Conservation (phyloP, 2,888 invertebrate genomes). For the Cylloceria caligata region DNA sequence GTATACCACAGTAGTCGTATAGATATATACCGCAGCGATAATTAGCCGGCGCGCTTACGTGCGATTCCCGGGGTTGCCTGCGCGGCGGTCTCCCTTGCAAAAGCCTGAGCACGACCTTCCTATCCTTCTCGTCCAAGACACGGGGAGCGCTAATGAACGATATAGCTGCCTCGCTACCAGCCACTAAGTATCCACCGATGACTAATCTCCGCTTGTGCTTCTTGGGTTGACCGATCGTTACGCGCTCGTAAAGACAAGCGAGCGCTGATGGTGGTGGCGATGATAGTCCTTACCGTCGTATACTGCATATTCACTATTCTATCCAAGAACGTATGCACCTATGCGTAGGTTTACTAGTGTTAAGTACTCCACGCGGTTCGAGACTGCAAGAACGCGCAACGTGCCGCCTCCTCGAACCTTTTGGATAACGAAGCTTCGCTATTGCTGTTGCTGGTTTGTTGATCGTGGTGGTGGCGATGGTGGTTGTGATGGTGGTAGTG, state of each 20-base stretch:
- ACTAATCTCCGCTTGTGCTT: conserved; percentile 78
- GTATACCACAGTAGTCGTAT: conserved; percentile 21
- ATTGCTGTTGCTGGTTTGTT: conserved; percentile 4
- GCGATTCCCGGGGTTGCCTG: conserved; percentile 49
- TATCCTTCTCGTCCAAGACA: conserved; percentile 64
- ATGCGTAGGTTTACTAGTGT: conserved; percentile 48
- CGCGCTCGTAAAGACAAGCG: conserved; percentile 77
- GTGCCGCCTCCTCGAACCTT: conserved; percentile 59
- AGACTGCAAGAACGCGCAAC: conserved; percentile 36
- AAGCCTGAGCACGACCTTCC: conserved; percentile 39
- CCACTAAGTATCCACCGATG: conserved; percentile 76
- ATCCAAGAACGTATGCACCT: background rate
- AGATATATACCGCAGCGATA: conserved; percentile 47
- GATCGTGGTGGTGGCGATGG: background rate
- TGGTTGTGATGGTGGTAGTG: background rate
- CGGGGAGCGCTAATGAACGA: conserved; percentile 77
- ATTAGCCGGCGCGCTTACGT: conserved; percentile 62
- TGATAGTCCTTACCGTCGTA: conserved; percentile 17
- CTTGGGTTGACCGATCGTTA: conserved; percentile 80
- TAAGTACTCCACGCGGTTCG: conserved; percentile 41
- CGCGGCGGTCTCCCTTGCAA: conserved; percentile 40
- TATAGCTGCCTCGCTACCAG: conserved; percentile 68
- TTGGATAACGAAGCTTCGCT: conserved; percentile 67
- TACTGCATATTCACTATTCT: conserved; percentile 11
- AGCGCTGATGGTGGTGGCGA: conserved; percentile 57